Conservation (phyloP, 2,888 invertebrate genomes). For the Diarsia rubi region DNA sequence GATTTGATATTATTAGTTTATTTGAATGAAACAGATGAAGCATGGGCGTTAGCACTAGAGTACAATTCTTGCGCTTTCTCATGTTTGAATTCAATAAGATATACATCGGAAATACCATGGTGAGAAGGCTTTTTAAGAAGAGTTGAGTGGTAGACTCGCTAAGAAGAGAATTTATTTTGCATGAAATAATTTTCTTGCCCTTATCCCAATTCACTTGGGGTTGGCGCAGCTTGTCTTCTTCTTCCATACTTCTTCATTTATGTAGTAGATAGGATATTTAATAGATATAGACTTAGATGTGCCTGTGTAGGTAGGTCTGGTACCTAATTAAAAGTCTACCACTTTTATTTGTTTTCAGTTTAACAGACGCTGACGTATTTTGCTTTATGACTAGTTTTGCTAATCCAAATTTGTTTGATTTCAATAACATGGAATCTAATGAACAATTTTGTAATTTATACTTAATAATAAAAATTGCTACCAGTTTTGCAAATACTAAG, state of each 20-base stretch:
- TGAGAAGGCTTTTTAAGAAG: conserved; percentile 4
- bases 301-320: too few relatives aligned
- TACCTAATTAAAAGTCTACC: background rate
- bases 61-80: conserved; percentile 78
- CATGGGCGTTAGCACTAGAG: conserved; percentile 75
- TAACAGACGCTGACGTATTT: conserved; percentile 84
- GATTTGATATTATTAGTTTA: conserved; percentile 81
- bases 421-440: conserved; percentile 69
- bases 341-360: conserved; percentile 61
- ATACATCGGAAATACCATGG: conserved; percentile 83
- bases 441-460: conserved; percentile 80
- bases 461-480: conserved; percentile 81
- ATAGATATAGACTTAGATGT: too few relatives aligned
- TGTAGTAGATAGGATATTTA: too few relatives aligned
- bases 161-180: background rate
- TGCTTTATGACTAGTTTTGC: conserved; percentile 80
- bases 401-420: conserved; percentile 80
- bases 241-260: too few relatives aligned
- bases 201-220: too few relatives aligned
- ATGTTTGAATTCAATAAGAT: conserved; percentile 76
- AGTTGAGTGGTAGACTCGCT: background rate
- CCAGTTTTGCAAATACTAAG: conserved; percentile 65
- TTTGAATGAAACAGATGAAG: conserved; percentile 76
- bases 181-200: background rate
- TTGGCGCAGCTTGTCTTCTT: too few relatives aligned